phyloP scores from a whole-genome alignment of 2,888 invertebrate species.

The Chrysotoxum bicinctum region DNA sequence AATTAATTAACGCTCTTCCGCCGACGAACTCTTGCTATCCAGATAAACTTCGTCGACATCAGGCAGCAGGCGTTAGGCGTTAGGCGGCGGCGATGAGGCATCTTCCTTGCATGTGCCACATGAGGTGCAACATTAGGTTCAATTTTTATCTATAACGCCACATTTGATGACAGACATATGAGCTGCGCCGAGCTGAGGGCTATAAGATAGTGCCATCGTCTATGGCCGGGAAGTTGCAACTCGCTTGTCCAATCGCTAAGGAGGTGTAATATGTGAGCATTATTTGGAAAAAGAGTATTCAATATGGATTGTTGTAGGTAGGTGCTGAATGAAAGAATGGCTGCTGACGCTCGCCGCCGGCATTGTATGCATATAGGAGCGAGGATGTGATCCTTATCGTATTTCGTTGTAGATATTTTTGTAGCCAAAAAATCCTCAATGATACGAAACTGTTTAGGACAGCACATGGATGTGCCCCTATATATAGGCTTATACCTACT shows the following conservation, averaged over 20 bases:
- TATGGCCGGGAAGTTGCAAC: slow-evolving; percentile 13
- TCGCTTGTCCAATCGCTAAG: slow-evolving; percentile 32
- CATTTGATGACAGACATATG: slow-evolving; percentile 66
- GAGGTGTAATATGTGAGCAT: slow-evolving; percentile 62
- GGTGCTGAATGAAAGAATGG: slow-evolving; percentile 60
- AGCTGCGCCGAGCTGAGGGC: slow-evolving; percentile 22
- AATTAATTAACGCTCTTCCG: slow-evolving; percentile 65
- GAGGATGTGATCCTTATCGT: slow-evolving; percentile 65
- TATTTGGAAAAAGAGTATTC: slow-evolving; percentile 29
- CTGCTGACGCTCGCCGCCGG: slow-evolving; percentile 42
- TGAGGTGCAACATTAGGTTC: slow-evolving; percentile 63
- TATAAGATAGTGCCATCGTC: slow-evolving; percentile 49
- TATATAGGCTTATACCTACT: background rate
- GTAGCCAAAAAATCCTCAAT: slow-evolving; percentile 43
- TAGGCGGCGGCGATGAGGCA: background rate
- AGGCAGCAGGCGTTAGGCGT: background rate
- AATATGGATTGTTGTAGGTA: slow-evolving; percentile 33
- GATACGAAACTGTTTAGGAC: slow-evolving; percentile 38
- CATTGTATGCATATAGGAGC: slow-evolving; percentile 21
- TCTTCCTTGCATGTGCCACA: slow-evolving; percentile 42
- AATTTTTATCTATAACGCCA: slow-evolving; percentile 70
- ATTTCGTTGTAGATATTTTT: slow-evolving; percentile 57
- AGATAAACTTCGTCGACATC: slow-evolving; percentile 2
- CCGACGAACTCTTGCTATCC: slow-evolving; percentile 20
- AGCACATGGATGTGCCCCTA: background rate